phyloP scores from a whole-genome alignment of 1,140 invertebrate species.

The Drosophila equinoxialis region DNA sequence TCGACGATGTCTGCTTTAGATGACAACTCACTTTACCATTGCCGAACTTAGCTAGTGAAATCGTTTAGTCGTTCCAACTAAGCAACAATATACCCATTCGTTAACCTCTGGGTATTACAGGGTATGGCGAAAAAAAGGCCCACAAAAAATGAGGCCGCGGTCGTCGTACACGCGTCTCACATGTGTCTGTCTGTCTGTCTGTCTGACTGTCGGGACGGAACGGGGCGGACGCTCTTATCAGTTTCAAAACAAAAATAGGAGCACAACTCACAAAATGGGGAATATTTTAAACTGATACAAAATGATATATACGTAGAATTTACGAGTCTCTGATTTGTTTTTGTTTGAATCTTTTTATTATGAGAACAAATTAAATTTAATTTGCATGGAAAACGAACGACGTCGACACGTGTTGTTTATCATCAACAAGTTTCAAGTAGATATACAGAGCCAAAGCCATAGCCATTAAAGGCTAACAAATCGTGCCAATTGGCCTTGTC shows the following conservation, averaged over 20 bases:
- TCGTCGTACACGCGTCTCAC: constrained; percentile 56
- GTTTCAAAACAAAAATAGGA: constrained; percentile 14
- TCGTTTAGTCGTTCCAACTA: no score
- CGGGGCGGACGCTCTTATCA: constrained; percentile 49
- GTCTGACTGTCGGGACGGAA: neutral
- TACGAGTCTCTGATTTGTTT: constrained; percentile 45
- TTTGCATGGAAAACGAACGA: constrained; percentile 14
- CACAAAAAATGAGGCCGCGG: constrained; percentile 63
- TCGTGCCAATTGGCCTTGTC: constrained; percentile 9
- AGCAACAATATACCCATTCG: neutral
- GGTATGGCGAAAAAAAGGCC: constrained; percentile 1
- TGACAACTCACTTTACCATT: no score
- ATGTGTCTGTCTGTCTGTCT: constrained; percentile 38
- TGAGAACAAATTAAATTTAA: constrained; percentile 26
- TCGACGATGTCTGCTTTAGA: no score
- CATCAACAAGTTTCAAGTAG: constrained; percentile 17
- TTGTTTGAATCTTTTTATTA: constrained; percentile 53
- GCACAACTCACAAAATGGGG: neutral
- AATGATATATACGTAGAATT: neutral
- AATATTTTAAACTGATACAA: neutral
- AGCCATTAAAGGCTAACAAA: neutral
- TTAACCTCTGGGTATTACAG: neutral
- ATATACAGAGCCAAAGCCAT: constrained; percentile 2
- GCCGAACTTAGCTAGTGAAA: no score
- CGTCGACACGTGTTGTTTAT: constrained; percentile 60